Evolutionary conservation across 30 jellyfish, hydroid and myxozoan species (phyloP).

Genomic region (Nemopilema nomurai): DNA sequence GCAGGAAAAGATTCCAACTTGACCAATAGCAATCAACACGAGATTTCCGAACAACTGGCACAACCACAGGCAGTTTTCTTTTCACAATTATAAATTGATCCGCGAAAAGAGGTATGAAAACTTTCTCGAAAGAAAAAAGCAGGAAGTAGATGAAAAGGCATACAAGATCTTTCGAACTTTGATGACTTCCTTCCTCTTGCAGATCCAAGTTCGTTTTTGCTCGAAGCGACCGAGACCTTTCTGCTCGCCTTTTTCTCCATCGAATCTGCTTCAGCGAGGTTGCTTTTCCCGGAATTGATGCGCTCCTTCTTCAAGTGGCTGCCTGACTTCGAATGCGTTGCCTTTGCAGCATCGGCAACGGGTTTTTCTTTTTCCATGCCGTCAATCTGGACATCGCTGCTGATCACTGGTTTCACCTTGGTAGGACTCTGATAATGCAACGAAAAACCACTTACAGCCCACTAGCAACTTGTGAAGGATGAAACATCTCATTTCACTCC

Average conservation of each 20-base stretch:
- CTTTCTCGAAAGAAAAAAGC: too few species aligned
- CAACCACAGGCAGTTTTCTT: too few species aligned
- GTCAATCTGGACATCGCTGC: neutral
- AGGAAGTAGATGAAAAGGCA: neutral
- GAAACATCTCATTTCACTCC: too few species aligned
- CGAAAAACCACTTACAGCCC: too few species aligned
- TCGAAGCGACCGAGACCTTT: slow-evolving; percentile 28
- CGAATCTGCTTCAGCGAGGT: slow-evolving; percentile 7
- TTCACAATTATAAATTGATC: too few species aligned
- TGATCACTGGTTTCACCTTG: neutral
- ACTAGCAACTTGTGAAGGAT: too few species aligned
- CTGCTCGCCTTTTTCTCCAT: slow-evolving; percentile 36
- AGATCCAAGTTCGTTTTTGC: slow-evolving; percentile 38
- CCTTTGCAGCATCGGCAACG: slow-evolving; percentile 28
- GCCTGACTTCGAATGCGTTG: neutral
- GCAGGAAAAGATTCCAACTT: too few species aligned
- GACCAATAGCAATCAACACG: too few species aligned
- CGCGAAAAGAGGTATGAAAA: neutral
- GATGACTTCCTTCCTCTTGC: slow-evolving; percentile 37
- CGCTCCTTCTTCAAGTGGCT: slow-evolving; percentile 38
- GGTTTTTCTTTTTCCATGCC: slow-evolving; percentile 42
- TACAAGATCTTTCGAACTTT: slow-evolving; percentile 24
- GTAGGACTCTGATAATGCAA: neutral
- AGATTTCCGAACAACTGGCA: too few species aligned
- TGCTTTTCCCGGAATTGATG: slow-evolving; percentile 33